Evolutionary conservation across 2,888 invertebrate genomes (phyloP).

Genomic region (Drosophila parthenogenetica): DNA sequence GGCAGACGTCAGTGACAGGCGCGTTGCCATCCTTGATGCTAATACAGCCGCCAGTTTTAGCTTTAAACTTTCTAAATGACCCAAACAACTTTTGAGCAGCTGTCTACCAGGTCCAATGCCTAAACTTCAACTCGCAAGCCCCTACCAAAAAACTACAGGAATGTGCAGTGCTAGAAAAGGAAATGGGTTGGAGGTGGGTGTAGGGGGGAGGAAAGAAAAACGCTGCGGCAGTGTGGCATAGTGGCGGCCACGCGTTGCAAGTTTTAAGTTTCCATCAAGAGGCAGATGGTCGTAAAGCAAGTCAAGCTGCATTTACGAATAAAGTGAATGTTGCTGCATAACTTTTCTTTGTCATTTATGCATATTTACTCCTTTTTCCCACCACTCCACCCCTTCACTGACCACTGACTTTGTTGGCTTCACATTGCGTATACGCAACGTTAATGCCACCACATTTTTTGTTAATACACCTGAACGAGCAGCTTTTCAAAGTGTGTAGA

Average conservation of each 20-base stretch:
- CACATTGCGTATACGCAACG: slow-evolving; percentile 52
- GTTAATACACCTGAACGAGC: background rate
- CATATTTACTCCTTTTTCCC: slow-evolving; percentile 40
- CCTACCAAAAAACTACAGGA: background rate
- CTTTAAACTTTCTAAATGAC: slow-evolving; percentile 75
- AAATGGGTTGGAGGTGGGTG: background rate
- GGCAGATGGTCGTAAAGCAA: slow-evolving; percentile 44
- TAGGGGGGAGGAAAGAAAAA: too few relatives aligned
- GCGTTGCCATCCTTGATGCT: slow-evolving; percentile 51
- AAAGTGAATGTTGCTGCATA: slow-evolving; percentile 47
- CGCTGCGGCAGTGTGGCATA: slow-evolving; percentile 1
- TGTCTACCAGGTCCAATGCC: slow-evolving; percentile 49
- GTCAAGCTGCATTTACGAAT: slow-evolving; percentile 38
- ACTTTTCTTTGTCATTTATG: slow-evolving; percentile 67
- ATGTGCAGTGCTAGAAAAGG: slow-evolving; percentile 4
- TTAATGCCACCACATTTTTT: background rate
- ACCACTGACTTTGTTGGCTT: slow-evolving; percentile 8
- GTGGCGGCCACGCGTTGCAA: slow-evolving; percentile 43
- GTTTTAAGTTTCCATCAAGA: slow-evolving; percentile 59
- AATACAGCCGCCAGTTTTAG: slow-evolving; percentile 56
- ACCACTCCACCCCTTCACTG: background rate
- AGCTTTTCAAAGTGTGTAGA: background rate
- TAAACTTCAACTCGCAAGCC: background rate
- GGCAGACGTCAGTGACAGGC: slow-evolving; percentile 54
- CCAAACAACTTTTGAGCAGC: slow-evolving; percentile 74